phyloP scores from a whole-genome alignment of 2,797 vertebrate genomes.

The Oryzias sinensis region DNA sequence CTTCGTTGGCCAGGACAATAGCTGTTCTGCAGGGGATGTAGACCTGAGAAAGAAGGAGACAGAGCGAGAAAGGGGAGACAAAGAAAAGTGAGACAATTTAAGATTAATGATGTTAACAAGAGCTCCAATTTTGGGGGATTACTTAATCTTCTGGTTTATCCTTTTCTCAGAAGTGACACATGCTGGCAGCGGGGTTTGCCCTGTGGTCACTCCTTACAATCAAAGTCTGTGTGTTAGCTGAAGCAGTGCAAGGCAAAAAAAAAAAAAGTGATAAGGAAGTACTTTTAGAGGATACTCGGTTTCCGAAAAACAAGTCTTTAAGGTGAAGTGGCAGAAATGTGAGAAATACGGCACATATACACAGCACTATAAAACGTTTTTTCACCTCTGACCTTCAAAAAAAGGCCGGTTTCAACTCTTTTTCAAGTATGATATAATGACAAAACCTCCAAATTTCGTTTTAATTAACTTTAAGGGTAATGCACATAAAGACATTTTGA shows the following conservation, averaged over 20 bases:
- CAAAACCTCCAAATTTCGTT: too few relatives aligned
- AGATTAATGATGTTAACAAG: constrained; percentile 52
- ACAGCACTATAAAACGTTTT: too few relatives aligned
- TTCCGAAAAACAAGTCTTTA: constrained; percentile 11
- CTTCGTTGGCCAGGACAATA: constrained; percentile 88
- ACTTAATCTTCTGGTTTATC: constrained; percentile 16
- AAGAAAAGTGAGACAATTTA: constrained; percentile 49
- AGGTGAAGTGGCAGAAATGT: background rate
- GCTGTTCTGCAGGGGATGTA: constrained; percentile 98
- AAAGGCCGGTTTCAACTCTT: too few relatives aligned
- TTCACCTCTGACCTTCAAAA: too few relatives aligned
- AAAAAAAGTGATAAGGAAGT: background rate
- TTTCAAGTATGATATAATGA: too few relatives aligned
- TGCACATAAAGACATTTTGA: too few relatives aligned
- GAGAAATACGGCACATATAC: constrained; percentile 11
- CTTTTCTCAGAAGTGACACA: constrained; percentile 13
- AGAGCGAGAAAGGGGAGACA: constrained; percentile 42
- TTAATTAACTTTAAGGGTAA: too few relatives aligned
- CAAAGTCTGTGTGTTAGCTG: constrained; percentile 13
- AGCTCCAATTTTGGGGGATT: constrained; percentile 34
- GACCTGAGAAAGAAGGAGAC: constrained; percentile 77
- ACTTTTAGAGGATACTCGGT: constrained; percentile 29
- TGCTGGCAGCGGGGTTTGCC: constrained; percentile 1
- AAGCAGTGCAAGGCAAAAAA: constrained; percentile 12
- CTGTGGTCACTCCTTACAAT: constrained; percentile 31